Base-by-base conservation (phyloP, 2,797 vertebrate species). In the Phataginus tricuspis region DNA sequence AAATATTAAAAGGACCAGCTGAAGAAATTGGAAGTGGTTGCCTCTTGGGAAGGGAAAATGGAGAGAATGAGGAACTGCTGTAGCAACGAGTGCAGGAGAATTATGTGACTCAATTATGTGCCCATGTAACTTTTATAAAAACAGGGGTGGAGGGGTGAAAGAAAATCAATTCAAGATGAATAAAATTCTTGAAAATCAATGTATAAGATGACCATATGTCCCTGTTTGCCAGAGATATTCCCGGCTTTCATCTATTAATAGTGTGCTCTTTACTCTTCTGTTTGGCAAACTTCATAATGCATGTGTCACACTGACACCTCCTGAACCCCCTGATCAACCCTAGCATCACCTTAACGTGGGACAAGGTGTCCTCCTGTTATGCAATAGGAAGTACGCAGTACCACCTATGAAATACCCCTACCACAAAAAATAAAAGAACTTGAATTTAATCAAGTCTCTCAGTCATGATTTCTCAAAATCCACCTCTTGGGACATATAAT, bases 1-100 rank as follows among this genome's bases (percentile, higher is more conserved):
- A 93, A 84, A 94, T 68, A 86, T 94, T 72, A 84, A 63, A 90
- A 87, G 74, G 89, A 66, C 25, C 64, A 72, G 63, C 31, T 68
- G 45, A 77, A 77, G 68, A 39, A 55, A 72, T 1, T 53, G 45
- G 18, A 93, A 87, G 19, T 53, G 31, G 31, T 66, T 91, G n/a
- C 37, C 84, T 83, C 77, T 53, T 63, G 45, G 10, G 71, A 83
- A 94, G 31, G 23, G 31, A 74, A 75, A 90, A 59, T 63, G 59
- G 37, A 27, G 13, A 86, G 5, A 9, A 61, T 0, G 1, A 89
- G 31, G 25, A 88, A 90, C 23, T 29, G 42, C 63, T 51, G 23
- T 19, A 83, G 34, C 55, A 90, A 71, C 3, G 72, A 34, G 3
- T 86, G 8, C 51, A 59, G 6, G 37, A 91, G 45, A 89, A 96